phyloP scores from a whole-genome alignment of 2,113 vertebrate species.

The Cisticola juncidis region DNA sequence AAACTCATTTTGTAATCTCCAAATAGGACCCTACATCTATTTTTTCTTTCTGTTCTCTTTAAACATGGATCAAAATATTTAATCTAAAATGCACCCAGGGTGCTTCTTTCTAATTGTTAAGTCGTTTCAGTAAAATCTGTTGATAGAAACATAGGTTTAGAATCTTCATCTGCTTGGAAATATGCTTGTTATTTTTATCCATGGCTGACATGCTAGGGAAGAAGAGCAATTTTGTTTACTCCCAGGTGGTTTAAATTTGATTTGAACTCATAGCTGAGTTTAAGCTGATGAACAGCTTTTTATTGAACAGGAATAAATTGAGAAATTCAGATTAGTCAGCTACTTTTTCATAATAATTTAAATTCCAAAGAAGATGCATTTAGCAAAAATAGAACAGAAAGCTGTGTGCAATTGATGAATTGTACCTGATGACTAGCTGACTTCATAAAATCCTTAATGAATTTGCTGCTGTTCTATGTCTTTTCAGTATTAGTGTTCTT shows the following conservation, averaged over 20 bases:
- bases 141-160: constrained; percentile 42
- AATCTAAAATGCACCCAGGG: constrained; percentile 5
- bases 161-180: constrained; percentile 56
- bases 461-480: neutral
- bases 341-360: constrained; percentile 80
- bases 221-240: constrained; percentile 82
- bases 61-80: constrained; percentile 21
- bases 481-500: neutral
- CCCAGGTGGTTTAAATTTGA: constrained; percentile 87
- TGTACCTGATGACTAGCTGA: constrained; percentile 58
- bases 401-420: constrained; percentile 61
- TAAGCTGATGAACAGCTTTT: constrained; percentile 90
- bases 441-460: constrained; percentile 72
- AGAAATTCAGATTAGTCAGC: constrained; percentile 89
- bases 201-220: constrained; percentile 50
- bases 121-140: constrained; percentile 51
- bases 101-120: neutral
- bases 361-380: constrained; percentile 77
- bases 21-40: neutral
- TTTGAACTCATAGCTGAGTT: constrained; percentile 86
- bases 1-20: neutral
- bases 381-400: constrained; percentile 74
- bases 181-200: constrained; percentile 70
- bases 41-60: constrained; percentile 5
- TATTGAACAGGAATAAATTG: constrained; percentile 92